A percentile compares a stretch with the other conserved stretches of the same genome.
Conservation (phyloP, 2,888 invertebrate genomes). For the Emmelina monodactyla region DNA sequence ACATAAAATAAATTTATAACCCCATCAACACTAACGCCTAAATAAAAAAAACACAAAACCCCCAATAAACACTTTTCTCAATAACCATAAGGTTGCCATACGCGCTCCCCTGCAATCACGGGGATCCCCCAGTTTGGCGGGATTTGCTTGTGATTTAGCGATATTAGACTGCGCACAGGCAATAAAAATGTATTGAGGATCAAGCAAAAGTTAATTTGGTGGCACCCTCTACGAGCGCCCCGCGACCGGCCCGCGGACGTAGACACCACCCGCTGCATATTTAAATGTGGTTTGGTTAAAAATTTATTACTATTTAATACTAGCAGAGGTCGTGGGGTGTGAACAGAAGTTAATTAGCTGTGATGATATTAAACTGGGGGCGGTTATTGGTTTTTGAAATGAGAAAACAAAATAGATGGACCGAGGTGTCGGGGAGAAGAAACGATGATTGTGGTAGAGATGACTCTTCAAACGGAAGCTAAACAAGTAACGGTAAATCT, state of each 20-base stretch:
- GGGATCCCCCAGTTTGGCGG: constrained; percentile 30
- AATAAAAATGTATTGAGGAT: constrained; percentile 53
- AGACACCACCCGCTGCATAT: not conserved
- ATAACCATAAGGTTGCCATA: constrained; percentile 10
- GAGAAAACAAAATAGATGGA: too few species aligned
- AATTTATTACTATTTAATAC: constrained; percentile 1
- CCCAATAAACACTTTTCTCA: constrained; percentile 12
- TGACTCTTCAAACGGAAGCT: too few species aligned
- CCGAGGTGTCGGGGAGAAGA: too few species aligned
- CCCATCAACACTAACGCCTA: too few species aligned
- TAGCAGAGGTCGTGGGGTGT: not conserved
- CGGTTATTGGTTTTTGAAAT: too few species aligned
- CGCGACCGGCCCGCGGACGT: not conserved
- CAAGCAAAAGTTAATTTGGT: constrained; percentile 40
- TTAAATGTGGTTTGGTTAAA: not conserved
- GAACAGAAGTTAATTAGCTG: too few species aligned
- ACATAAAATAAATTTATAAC: too few species aligned
- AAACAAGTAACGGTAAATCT: too few species aligned
- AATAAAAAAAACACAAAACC: too few species aligned
- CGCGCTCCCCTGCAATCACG: constrained; percentile 23
- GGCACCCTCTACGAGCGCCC: not conserved
- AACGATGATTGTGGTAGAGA: too few species aligned
- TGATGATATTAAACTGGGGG: too few species aligned
- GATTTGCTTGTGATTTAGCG: constrained; percentile 51
- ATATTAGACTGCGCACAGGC: constrained; percentile 46